Evolutionary conservation across 2,888 invertebrate genomes (phyloP), one percentile per base, ranked within the genome.

Genomic region (Phytoseiulus persimilis): DNA sequence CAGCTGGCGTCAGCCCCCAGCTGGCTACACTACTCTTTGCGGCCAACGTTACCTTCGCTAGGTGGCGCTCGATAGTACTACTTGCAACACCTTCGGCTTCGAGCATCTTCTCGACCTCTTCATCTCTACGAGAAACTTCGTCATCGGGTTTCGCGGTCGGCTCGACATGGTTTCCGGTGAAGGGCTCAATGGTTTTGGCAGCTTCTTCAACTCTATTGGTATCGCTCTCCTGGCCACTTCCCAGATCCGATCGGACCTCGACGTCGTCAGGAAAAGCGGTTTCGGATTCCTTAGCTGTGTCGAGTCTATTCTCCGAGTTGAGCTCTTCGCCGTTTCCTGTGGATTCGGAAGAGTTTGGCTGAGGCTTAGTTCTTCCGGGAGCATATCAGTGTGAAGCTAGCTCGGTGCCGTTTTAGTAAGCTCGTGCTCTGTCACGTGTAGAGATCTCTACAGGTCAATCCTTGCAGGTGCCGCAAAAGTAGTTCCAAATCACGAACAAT

Each of bases 241-340:
- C 87, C 87, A 87, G 87, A 33, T 87, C 87, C 87, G n/a, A 32
- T 33, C 87, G 87, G 11, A 45, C 87, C 87, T 87, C 39, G 32
- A 87, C 87, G 87, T 87, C 87, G 87, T 87, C 33, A 87, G 87
- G 87, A 1, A 87, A 31, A 45, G 45, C 87, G 45, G 33, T n/a
- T 28, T 87, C 87, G 23, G 87, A n/a, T 32, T 87, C 39, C 23
- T 87, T 87, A 9, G 32, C 33, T n/a, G 87, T 39, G 32, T 87
- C 87, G 39, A 87, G n/a, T 33, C 87, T 32, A 33, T 87, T 87
- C 31, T 87, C 87, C 6, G 32, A 33, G n/a, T 87, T 31, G 6
- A 32, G 32, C 23, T 87, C 32, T 14, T 87, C 87, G 32, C 87
- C 87, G 32, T 87, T 45, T n/a, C 87, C 87, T 87, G 65, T 6